A percentile compares a stretch with the other conserved stretches of the same genome.
phyloP scores from a whole-genome alignment of 2,113 vertebrate species.

The Micronisus gabar region DNA sequence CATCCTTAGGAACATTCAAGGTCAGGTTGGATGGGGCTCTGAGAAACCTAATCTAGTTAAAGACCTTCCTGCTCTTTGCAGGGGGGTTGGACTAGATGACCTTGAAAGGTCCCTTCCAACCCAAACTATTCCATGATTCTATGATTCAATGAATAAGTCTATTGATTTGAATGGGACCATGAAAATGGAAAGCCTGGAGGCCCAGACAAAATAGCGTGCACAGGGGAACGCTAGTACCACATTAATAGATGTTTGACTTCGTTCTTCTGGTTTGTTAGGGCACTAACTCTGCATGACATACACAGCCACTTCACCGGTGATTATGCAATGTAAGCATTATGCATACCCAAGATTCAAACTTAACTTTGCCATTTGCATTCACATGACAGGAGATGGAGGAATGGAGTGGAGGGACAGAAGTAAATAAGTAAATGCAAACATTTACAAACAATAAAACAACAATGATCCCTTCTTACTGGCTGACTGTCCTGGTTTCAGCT shows the following conservation, averaged over 20 bases:
- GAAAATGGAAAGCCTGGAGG: not conserved
- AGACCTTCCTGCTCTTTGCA: not conserved
- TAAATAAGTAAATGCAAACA: not conserved
- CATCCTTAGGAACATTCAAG: too few species aligned
- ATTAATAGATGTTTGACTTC: not conserved
- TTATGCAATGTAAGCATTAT: rapidly evolving
- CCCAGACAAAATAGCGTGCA: not conserved
- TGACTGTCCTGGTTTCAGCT: too few species aligned
- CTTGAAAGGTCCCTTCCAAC: not conserved
- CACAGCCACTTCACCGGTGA: not conserved
- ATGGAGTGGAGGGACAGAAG: not conserved
- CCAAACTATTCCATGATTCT: not conserved
- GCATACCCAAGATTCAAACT: not conserved
- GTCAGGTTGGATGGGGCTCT: not conserved
- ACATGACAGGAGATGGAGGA: not conserved
- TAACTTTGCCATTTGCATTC: not conserved
- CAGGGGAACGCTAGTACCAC: not conserved
- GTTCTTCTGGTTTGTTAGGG: not conserved
- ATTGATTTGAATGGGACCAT: not conserved
- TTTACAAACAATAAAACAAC: not conserved
- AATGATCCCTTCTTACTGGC: not conserved
- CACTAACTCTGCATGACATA: not conserved
- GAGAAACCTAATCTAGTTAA: not conserved
- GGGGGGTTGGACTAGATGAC: not conserved
- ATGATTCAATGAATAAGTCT: not conserved